phyloP scores from a whole-genome alignment of 2,113 vertebrate species.

The Hipposideros armiger region DNA sequence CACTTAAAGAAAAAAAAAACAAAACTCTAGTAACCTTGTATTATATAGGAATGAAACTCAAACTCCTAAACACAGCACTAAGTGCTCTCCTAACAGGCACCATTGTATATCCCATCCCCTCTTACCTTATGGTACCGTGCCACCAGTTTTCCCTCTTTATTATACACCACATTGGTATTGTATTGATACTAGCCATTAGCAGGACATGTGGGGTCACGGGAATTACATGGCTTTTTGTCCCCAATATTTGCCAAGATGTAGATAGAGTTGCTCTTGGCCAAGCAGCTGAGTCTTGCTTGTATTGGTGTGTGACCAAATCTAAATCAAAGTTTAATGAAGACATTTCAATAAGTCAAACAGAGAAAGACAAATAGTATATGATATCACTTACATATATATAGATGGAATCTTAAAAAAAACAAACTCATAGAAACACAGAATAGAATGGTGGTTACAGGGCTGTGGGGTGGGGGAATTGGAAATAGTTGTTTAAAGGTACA shows the following conservation, averaged over 20 bases:
- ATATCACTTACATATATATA: background rate
- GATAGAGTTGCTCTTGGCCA: conserved; percentile 87
- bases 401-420: background rate
- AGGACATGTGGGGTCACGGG: conserved; percentile 59
- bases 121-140: conserved; percentile 84
- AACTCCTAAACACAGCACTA: background rate
- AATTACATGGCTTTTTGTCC: conserved; percentile 77
- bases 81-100: background rate
- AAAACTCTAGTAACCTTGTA: background rate
- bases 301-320: conserved; percentile 79
- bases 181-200: conserved; percentile 79
- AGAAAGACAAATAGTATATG: background rate
- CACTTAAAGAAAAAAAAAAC: background rate
- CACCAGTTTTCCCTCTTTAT: conserved; percentile 78
- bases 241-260: conserved; percentile 91
- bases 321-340: conserved; percentile 47
- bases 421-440: background rate
- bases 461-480: background rate
- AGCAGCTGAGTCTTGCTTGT: conserved; percentile 89
- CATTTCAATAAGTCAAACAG: background rate
- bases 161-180: conserved; percentile 82
- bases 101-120: background rate
- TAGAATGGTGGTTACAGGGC: background rate
- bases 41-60: background rate
- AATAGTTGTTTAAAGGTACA: background rate